A percentile compares a stretch with the other conserved stretches of the same genome.
Conservation (phyloP, 2,888 invertebrate genomes). For the Lasioglossum calceatum region DNA sequence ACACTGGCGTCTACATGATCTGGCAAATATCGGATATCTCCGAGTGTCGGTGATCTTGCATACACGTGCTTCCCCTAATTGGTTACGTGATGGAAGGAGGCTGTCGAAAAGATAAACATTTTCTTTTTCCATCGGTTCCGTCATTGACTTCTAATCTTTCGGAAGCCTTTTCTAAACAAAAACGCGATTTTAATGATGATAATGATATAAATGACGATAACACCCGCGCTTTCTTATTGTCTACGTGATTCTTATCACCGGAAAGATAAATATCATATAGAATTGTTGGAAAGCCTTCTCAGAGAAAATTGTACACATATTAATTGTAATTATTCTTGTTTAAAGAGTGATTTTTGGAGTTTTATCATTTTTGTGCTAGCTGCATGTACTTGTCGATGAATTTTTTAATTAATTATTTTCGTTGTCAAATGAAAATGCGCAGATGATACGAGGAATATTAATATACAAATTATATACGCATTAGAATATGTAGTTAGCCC, state of each 20-base stretch:
- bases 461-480: neutral
- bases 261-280: too few species aligned
- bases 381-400: neutral
- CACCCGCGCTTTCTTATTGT: conserved; percentile 4
- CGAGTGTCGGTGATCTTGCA: neutral
- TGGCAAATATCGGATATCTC: neutral
- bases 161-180: neutral
- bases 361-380: neutral
- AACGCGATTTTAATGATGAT: neutral
- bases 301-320: neutral
- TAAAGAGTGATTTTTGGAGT: neutral
- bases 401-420: neutral
- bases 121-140: neutral
- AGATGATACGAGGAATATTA: neutral
- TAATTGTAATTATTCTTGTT: neutral
- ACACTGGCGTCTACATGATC: neutral
- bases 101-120: neutral
- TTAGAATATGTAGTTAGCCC: neutral
- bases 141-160: neutral
- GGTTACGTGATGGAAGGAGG: neutral
- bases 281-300: neutral
- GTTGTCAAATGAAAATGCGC: neutral
- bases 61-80: conserved; percentile 25
- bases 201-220: too few species aligned
- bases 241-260: neutral